These are phyloP conservation scores for Macquaria australasica DNA, from an alignment of 2,113 vertebrate genomes.

Conservation along the genomic window DNA sequence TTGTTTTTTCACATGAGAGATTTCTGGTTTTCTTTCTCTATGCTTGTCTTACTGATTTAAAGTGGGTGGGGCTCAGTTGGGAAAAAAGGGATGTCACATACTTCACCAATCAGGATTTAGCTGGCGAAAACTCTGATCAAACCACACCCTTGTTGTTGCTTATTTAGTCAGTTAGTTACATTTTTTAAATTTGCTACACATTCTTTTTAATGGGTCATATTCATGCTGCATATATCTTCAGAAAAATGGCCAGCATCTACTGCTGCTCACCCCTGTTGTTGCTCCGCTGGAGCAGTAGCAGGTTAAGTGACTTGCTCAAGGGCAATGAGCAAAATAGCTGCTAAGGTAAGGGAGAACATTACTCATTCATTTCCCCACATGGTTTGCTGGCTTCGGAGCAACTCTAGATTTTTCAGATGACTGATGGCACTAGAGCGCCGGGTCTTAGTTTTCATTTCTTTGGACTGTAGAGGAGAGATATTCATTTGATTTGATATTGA, in stretches of 20 bases:
- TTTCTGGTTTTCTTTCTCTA: not conserved
- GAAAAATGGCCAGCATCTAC: constrained; percentile 16
- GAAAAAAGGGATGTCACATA: not conserved
- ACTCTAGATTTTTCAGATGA: constrained; percentile 69
- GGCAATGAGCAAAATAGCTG: constrained; percentile 67
- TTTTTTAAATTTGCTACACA: not conserved
- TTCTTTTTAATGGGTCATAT: not conserved
- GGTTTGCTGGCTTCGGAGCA: constrained; percentile 61
- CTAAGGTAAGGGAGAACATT: constrained; percentile 51
- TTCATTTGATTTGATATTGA: constrained; percentile 75
- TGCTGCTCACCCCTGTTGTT: constrained; percentile 43
- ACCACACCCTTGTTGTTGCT: too few species aligned
- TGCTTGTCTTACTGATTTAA: not conserved
- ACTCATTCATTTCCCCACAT: constrained; percentile 72
- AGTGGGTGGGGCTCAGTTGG: not conserved
- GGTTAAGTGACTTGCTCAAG: constrained; percentile 80
- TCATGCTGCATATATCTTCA: constrained; percentile 9
- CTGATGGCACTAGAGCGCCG: constrained; percentile 58
- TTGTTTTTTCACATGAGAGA: not conserved
- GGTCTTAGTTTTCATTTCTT: constrained; percentile 21
- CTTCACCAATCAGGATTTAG: not conserved
- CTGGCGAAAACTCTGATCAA: too few species aligned
- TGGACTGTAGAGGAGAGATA: constrained; percentile 42
- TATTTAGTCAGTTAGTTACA: too few species aligned
- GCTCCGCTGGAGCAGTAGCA: constrained; percentile 67